These are phyloP conservation scores for Tinamus major DNA, from an alignment of 2,797 vertebrate species.

Conservation along the genomic window DNA sequence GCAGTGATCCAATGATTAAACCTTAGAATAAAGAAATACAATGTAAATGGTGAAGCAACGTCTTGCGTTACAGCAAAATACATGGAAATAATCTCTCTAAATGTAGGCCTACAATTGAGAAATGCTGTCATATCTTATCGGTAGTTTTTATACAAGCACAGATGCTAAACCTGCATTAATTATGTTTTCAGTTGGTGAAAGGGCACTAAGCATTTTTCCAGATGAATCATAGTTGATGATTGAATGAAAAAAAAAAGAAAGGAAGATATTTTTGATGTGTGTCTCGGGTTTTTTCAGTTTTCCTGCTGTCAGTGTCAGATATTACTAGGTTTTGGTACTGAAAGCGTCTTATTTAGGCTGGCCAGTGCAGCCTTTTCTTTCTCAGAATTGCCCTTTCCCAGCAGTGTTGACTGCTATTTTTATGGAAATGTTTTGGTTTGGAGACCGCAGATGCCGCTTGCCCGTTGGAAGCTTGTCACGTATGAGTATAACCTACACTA, in stretches of 20 bases:
- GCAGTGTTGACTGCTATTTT: neutral
- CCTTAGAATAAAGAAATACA: neutral
- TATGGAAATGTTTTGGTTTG: neutral
- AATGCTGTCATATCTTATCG: neutral
- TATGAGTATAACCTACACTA: slow-evolving; percentile 61
- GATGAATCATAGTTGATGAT: neutral
- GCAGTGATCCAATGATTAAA: neutral
- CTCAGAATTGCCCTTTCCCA: neutral
- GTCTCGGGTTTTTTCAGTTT: neutral
- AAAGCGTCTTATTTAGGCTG: neutral
- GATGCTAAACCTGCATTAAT: neutral
- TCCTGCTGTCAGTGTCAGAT: neutral
- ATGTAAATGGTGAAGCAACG: neutral
- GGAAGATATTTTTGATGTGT: neutral
- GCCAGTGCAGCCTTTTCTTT: neutral
- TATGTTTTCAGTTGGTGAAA: neutral
- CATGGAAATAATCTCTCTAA: neutral
- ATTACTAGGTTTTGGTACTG: neutral
- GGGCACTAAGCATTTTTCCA: neutral
- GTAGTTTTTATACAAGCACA: neutral
- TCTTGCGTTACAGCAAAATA: neutral
- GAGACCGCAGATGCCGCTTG: neutral
- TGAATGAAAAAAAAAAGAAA: neutral
- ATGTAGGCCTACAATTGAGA: neutral
- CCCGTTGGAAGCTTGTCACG: neutral